Evolutionary conservation across 2,797 vertebrate genomes (phyloP), one percentile per base, ranked within the genome.

Genomic region (Falco berigora): DNA sequence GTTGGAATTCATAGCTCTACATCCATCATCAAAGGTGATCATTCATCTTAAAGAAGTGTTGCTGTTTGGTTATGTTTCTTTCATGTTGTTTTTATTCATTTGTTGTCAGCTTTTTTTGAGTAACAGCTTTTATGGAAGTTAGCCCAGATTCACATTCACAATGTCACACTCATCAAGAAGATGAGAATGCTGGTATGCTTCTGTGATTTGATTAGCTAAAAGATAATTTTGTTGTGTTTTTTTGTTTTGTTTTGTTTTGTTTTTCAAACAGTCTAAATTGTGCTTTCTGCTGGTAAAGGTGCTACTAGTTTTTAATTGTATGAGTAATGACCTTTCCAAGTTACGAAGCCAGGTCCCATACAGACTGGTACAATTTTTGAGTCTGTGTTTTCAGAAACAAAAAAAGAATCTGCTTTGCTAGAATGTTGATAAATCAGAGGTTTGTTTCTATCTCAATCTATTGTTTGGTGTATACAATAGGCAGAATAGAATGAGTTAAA

Each of bases 401-500:
- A 66, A 83, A 58, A 23, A 38, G 3, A 76, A 38, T 72, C 14
- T 72, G 12, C 30, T 78, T 93, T 94, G 7, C 61, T 67, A 36
- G 14, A 6, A 2, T 64, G 40, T 75, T 62, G 62, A 64, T 80
- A 88, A 90, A 78, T 52, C 38, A 76, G 50, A 78, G 10, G 3
- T 40, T 86, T 64, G 2, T 81, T 94, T 81, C 28, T 91, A 9
- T 76, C 52, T 62, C 50, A 63, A 22, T 32, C 36, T 69, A 56
- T 49, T 93, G 36, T 79, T 66, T 22, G 2, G 5, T 6, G 23
- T 36, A 62, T 12, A 58, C 25, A 93, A 78, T 30, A 78, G 17
- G 5, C n/a, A 92, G 67, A 92, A 89, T 38, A 69, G 28, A 84
- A 89, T 67, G 52, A 91, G 71, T 73, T 94, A 92, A 95, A 82